phyloP scores from a whole-genome alignment of 2,113 vertebrate species.

The Dipodomys spectabilis region DNA sequence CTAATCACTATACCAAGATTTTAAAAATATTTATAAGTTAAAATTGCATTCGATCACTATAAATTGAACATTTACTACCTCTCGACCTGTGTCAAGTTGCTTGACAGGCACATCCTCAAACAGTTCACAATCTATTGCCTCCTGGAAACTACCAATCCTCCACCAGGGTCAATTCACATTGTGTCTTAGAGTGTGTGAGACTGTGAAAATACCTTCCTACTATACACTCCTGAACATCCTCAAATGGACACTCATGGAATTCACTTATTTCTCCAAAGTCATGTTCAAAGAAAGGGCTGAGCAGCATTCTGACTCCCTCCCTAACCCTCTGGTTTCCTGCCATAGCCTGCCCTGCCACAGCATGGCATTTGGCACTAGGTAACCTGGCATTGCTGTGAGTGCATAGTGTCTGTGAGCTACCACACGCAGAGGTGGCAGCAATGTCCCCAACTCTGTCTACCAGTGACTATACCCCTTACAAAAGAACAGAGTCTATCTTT shows the following conservation, averaged over 20 bases:
- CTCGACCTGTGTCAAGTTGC: background rate
- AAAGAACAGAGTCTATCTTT: background rate
- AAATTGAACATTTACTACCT: background rate
- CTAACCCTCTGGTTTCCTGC: background rate
- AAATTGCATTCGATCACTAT: background rate
- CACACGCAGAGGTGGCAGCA: background rate
- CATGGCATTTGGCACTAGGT: background rate
- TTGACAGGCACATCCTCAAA: background rate
- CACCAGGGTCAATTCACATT: background rate
- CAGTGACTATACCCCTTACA: background rate
- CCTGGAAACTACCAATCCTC: background rate
- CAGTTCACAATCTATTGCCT: background rate
- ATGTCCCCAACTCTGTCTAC: background rate
- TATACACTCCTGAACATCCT: too few relatives aligned
- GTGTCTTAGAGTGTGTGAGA: background rate
- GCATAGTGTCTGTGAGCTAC: background rate
- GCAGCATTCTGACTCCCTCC: background rate
- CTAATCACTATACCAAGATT: background rate
- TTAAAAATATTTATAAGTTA: background rate
- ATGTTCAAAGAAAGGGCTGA: background rate
- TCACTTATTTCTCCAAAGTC: background rate
- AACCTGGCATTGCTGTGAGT: background rate
- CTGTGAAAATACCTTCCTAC: too few relatives aligned
- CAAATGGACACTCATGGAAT: background rate
- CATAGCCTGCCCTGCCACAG: background rate